A percentile compares a stretch with the other conserved stretches of the same genome.
Evolutionary conservation across 2,797 vertebrate species (phyloP).

Genomic region (Eurystomus glaucurus): DNA sequence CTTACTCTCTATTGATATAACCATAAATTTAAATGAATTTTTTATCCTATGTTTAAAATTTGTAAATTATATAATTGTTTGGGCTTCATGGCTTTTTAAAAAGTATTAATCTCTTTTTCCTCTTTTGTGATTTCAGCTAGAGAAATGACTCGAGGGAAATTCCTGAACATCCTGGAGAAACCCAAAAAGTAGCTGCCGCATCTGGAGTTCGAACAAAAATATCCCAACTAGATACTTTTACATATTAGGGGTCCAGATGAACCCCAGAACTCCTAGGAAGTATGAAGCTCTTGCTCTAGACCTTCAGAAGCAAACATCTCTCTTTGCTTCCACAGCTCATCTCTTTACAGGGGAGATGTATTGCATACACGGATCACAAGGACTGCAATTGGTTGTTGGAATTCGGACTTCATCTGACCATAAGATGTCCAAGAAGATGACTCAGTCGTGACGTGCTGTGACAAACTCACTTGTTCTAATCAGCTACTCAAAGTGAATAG

Average conservation of each 20-base stretch:
- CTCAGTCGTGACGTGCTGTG: not conserved
- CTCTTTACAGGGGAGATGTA: not conserved
- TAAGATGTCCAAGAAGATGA: not conserved
- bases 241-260: conserved; percentile 24
- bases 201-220: not conserved
- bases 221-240: not conserved
- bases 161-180: conserved; percentile 97
- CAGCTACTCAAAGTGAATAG: not conserved
- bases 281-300: not conserved
- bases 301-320: conserved; percentile 34
- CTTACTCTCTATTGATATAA: not conserved
- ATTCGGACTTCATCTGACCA: not conserved
- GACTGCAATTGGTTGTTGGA: conserved; percentile 6
- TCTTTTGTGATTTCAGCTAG: conserved; percentile 89
- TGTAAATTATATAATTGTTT: not conserved
- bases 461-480: not conserved
- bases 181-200: conserved; percentile 90
- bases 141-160: conserved; percentile 98
- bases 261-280: conserved; percentile 6
- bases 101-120: conserved; percentile 55
- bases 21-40: not conserved
- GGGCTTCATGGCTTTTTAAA: not conserved
- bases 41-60: conserved; percentile 16
- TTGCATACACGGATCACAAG: not conserved
- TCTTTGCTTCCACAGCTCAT: conserved; percentile 21